phyloP scores from a whole-genome alignment of 2,113 vertebrate species.

The Myrmecobius fasciatus region DNA sequence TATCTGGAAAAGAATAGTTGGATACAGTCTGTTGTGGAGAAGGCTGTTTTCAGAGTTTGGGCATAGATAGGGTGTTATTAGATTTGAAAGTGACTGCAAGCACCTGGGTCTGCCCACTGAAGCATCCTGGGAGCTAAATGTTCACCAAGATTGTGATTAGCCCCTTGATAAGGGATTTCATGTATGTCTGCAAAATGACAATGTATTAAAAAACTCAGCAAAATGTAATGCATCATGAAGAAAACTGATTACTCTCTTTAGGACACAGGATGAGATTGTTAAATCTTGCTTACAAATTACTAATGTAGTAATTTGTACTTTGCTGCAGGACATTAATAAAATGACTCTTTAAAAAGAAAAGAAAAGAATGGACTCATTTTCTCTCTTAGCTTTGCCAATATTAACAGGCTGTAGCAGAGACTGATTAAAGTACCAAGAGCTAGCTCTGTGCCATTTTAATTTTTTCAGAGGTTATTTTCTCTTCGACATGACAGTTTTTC shows the following conservation, averaged over 20 bases:
- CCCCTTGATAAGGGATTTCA: not conserved
- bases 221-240: not conserved
- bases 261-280: slow-evolving; percentile 46
- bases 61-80: not conserved
- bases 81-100: not conserved
- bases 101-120: not conserved
- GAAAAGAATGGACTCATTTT: not conserved
- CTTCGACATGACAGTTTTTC: not conserved
- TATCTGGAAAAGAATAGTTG: not conserved
- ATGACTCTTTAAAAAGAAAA: slow-evolving; percentile 72
- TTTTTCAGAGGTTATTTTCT: not conserved
- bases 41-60: not conserved
- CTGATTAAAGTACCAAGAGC: not conserved
- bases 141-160: accelerated
- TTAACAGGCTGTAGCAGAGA: not conserved
- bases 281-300: slow-evolving; percentile 76
- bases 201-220: slow-evolving; percentile 2
- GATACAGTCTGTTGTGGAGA: not conserved
- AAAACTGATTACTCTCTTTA: slow-evolving; percentile 50
- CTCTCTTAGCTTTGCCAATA: not conserved
- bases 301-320: slow-evolving; percentile 78
- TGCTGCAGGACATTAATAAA: slow-evolving; percentile 83
- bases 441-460: not conserved
- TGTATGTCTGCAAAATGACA: slow-evolving; percentile 4
- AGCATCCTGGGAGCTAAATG: not conserved